Conservation (phyloP, 2,113 vertebrate species). For the Urocynchramus pylzowi region DNA sequence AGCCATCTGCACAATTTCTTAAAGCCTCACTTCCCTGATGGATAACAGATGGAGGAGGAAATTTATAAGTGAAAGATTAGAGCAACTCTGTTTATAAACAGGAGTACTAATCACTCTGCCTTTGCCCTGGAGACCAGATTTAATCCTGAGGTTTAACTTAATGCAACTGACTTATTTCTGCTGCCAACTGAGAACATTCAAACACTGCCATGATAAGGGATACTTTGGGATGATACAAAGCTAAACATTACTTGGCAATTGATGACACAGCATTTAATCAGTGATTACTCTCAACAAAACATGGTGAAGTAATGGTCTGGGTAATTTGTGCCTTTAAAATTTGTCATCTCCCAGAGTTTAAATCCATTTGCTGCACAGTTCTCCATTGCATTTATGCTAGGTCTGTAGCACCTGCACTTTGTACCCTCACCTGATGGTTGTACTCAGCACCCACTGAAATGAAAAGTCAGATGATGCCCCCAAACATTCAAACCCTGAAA, state of each 20-base stretch:
- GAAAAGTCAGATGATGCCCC: too few species aligned
- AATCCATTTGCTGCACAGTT: neutral
- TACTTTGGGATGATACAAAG: neutral
- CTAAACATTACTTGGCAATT: neutral
- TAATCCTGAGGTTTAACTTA: conserved; percentile 55
- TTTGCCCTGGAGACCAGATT: conserved; percentile 54
- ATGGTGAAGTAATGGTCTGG: neutral
- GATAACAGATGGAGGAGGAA: conserved; percentile 58
- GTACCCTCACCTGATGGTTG: neutral
- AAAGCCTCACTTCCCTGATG: conserved; percentile 48
- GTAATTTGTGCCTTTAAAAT: neutral
- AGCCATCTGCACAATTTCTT: conserved; percentile 48
- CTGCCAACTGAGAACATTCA: conserved; percentile 3
- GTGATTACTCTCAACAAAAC: neutral
- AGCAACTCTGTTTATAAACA: conserved; percentile 56
- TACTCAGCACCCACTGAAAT: neutral
- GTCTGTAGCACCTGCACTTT: neutral
- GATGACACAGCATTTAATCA: neutral
- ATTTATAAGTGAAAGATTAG: conserved; percentile 61
- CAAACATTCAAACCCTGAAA: neutral
- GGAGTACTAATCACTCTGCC: conserved; percentile 56
- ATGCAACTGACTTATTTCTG: conserved; percentile 52
- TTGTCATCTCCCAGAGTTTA: neutral
- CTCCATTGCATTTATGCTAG: neutral
- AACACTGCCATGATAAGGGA: neutral